These are phyloP conservation scores for Geophilus truncorum DNA, from an alignment of 2,888 invertebrate species.

Conservation along the genomic window DNA sequence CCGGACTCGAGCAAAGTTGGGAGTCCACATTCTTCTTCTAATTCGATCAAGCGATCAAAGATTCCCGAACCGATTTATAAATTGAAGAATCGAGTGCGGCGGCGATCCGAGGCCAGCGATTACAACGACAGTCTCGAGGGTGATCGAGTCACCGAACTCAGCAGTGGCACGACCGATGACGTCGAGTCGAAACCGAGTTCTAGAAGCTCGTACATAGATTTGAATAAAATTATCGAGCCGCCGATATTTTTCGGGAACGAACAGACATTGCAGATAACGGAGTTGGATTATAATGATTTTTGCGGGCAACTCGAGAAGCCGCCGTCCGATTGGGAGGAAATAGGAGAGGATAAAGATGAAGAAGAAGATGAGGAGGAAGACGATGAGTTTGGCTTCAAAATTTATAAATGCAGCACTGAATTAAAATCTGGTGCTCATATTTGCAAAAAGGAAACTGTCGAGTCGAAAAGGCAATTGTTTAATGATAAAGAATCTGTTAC, in stretches of 20 bases:
- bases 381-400: too few relatives aligned
- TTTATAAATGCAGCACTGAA: not conserved
- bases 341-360: not conserved
- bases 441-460: not conserved
- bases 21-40: too few relatives aligned
- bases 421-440: not conserved
- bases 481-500: not conserved
- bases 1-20: not conserved
- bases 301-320: not conserved
- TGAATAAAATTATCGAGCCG: not conserved
- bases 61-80: not conserved
- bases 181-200: not conserved
- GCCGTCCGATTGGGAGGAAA: not conserved
- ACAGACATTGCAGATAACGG: not conserved
- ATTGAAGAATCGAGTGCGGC: not conserved
- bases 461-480: not conserved
- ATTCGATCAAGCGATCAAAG: not conserved
- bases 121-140: not conserved
- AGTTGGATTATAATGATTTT: not conserved
- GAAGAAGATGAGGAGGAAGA: not conserved
- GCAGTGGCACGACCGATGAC: not conserved
- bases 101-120: not conserved
- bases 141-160: not conserved
- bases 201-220: not conserved
- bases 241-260: not conserved